Evolutionary conservation across 1,140 invertebrate genomes (phyloP), one percentile per base, ranked within the genome.

Genomic region (Drosophila nigromelanica): DNA sequence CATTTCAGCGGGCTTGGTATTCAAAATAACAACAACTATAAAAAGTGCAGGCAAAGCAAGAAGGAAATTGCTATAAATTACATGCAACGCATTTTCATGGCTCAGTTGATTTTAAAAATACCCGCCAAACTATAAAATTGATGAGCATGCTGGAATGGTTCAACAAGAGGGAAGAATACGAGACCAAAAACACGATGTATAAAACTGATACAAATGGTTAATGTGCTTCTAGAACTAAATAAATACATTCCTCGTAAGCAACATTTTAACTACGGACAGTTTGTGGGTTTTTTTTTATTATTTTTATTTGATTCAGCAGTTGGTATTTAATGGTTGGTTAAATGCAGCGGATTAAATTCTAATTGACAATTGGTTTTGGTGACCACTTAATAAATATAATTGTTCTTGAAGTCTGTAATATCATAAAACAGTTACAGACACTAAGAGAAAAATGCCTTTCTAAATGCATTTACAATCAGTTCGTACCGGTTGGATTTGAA

Each of bases 31-130:
- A 63, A 50, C 30, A 50, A 63, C 43, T 55, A 24, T 21, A 56
- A 40, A 76, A 71, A 71, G 47, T 82, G 76, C 76, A 83, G 72
- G 55, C 62, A 68, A 74, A 64, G 76, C 76, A 73, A 48, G 39
- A 56, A 83, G 80, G 80, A 82, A 82, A 79, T 76, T 68, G 76
- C 80, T 73, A 83, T 82, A 82, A 83, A 82, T 83, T 83, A 83
- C 76, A 79, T 68, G 67, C 60, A 63, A 8, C 77, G 80, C 71
- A 79, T 82, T 82, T 82, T 82, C 75, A 82, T 82, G 79, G 60
- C 63, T 82, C 61, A 82, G 80, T 83, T 83, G 80, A 66, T 72
- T 75, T 82, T 48, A 47, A 59, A 82, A 82, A 82, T 70, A 66
- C 64, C 43, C 69, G 30, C 47, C 42, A 52, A 62, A 43, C 52